Base-by-base conservation (phyloP, 2,797 vertebrate genomes). In the Myotis pilosus region DNA sequence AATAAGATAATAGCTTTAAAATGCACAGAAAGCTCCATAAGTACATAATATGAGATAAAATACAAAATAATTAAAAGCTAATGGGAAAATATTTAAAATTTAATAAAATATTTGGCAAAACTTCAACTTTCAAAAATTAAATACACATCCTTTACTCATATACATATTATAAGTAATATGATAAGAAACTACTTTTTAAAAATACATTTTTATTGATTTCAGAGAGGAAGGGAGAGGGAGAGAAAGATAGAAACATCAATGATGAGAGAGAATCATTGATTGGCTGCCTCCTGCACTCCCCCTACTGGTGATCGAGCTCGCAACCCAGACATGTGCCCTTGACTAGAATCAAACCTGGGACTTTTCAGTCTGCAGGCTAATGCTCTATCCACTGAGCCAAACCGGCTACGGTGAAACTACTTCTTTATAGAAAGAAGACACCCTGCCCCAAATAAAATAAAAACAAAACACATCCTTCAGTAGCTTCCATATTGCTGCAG, bases 41-140 rank as follows among this genome's bases (percentile, higher is more conserved):
- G 41, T 17, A 69, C 47, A 38, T 66, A 75, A 81, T 87, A 69
- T 22, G 12, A 79, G 25, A 78, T 60, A 55, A 84, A 88, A 89
- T 72, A 36, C 23, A 82, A 57, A 20, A 66, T n/a, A 23, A 16
- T 66, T 87, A 41, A 60, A 80, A 87, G 22, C 44, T 75, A 86
- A 36, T 15, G 22, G 30, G 76, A 75, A 53, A 64, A 66, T 20
- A 17, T 41, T 71, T 78, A 79, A 64, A 88, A 9, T 78, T n/a
- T 72, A 95, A 83, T 88, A 30, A 81, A 86, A 80, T 11, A 66
- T 90, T 69, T 82, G 19, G 4, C 66, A 92, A 15, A 80, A 83
- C 6, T 91, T 96, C 23, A 55, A 51, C 53, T 81, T 94, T 60
- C 28, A 93, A 87, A 95, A 91, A 30, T 44, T 20, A 94, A 84